These are phyloP conservation scores for Watsonalla cultraria DNA, from an alignment of 2,888 invertebrate genomes.

Conservation along the genomic window DNA sequence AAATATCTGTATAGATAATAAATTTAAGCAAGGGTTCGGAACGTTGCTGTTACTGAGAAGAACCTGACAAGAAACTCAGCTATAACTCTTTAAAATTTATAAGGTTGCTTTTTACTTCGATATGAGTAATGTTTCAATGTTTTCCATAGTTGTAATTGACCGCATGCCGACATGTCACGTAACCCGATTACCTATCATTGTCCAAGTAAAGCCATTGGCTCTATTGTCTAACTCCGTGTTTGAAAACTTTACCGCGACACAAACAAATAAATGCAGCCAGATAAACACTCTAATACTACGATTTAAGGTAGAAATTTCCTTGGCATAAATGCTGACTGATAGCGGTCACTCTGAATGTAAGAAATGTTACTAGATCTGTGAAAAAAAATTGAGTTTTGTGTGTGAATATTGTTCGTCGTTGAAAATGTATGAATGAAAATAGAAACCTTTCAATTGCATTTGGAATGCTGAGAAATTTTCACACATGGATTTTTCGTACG, in stretches of 20 bases:
- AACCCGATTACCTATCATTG: slow-evolving; percentile 31
- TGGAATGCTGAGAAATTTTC: too few relatives aligned
- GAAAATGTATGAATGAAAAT: too few relatives aligned
- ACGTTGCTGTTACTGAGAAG: too few relatives aligned
- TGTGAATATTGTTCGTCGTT: slow-evolving; percentile 1
- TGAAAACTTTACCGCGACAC: neutral
- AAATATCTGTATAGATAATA: too few relatives aligned
- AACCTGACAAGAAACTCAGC: too few relatives aligned
- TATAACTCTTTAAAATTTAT: too few relatives aligned
- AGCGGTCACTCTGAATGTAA: slow-evolving; percentile 22
- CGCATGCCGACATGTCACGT: slow-evolving; percentile 5
- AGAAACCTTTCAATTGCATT: too few relatives aligned
- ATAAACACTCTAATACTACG: neutral
- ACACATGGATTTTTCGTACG: too few relatives aligned
- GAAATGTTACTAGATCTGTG: slow-evolving; percentile 21
- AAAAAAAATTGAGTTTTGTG: slow-evolving; percentile 16
- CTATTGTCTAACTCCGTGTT: neutral
- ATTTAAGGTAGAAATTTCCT: slow-evolving; percentile 30
- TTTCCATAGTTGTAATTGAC: slow-evolving; percentile 6
- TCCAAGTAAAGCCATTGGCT: slow-evolving; percentile 9
- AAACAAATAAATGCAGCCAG: neutral
- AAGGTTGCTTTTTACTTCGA: too few relatives aligned
- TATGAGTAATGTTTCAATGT: neutral
- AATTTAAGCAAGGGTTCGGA: too few relatives aligned
- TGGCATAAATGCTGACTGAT: slow-evolving; percentile 21